A percentile compares a stretch with the other conserved stretches of the same genome.
Conservation (phyloP, 2,888 invertebrate genomes). For the Syrphus vitripennis region DNA sequence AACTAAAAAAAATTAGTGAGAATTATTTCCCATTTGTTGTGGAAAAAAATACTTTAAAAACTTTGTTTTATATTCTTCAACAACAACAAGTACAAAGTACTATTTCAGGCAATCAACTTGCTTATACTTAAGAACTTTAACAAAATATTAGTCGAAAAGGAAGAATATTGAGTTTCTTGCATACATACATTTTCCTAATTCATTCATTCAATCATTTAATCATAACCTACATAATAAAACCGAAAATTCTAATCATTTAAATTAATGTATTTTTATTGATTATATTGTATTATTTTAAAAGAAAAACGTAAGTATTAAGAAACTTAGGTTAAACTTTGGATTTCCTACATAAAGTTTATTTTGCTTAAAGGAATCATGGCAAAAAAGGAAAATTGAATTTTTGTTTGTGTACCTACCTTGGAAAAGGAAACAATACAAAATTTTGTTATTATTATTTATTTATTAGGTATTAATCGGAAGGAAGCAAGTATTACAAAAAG, state of each 20-base stretch:
- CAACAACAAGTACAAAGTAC: slow-evolving; percentile 67
- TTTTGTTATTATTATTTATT: no score
- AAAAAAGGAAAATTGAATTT: no score
- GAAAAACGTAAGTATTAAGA: neutral
- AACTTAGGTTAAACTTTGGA: no score
- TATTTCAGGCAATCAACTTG: slow-evolving; percentile 58
- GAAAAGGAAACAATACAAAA: no score
- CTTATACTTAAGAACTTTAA: slow-evolving; percentile 21
- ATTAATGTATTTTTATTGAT: slow-evolving; percentile 19
- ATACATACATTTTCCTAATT: slow-evolving; percentile 62
- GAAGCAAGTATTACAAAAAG: no score
- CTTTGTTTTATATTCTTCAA: slow-evolving; percentile 62
- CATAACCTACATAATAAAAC: slow-evolving; percentile 55
- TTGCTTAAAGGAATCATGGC: no score
- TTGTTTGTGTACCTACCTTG: no score
- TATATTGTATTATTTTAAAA: neutral
- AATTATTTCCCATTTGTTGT: slow-evolving; percentile 25
- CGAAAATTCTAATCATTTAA: slow-evolving; percentile 32
- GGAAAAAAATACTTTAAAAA: slow-evolving; percentile 19
- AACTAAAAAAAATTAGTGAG: slow-evolving; percentile 3
- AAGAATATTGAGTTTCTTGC: slow-evolving; percentile 51
- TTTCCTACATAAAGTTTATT: no score
- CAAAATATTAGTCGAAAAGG: slow-evolving; percentile 32
- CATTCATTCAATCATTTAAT: slow-evolving; percentile 62
- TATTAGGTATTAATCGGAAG: no score